Conservation (phyloP, 2,113 vertebrate genomes). For the Cyprinodon variegatus region DNA sequence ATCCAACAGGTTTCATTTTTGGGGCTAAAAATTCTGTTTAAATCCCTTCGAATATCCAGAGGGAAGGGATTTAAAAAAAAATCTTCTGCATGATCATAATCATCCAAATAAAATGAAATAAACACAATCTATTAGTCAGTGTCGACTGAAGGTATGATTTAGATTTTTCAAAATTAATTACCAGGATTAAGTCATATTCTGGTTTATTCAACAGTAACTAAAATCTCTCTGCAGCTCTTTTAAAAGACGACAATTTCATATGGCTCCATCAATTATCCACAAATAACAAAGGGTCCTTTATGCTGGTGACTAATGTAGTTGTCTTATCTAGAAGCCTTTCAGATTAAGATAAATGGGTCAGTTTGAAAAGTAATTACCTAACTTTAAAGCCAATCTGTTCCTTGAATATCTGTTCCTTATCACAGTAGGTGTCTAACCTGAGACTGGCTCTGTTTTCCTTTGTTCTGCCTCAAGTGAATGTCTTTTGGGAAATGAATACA, state of each 20-base stretch:
- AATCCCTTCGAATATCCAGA: no score
- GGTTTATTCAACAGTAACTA: not conserved
- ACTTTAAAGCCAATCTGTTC: slow-evolving; percentile 14
- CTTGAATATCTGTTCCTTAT: slow-evolving; percentile 50
- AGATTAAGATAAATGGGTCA: slow-evolving; percentile 74
- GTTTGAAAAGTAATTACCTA: slow-evolving; percentile 73
- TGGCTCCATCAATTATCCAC: slow-evolving; percentile 38
- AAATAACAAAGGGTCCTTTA: slow-evolving; percentile 39
- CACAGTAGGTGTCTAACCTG: slow-evolving; percentile 48
- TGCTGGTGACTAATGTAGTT: slow-evolving; percentile 35
- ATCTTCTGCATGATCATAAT: no score
- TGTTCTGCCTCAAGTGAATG: slow-evolving; percentile 51
- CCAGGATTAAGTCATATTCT: not conserved
- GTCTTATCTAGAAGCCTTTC: slow-evolving; percentile 51
- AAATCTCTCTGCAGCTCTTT: slow-evolving; percentile 13
- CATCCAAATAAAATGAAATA: not conserved
- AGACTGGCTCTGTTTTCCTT: slow-evolving; percentile 51
- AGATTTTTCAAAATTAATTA: not conserved
- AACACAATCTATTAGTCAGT: not conserved
- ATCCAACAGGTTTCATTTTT: no score
- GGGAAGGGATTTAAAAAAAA: no score
- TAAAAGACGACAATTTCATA: not conserved
- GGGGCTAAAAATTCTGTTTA: no score
- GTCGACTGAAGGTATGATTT: not conserved
- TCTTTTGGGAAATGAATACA: slow-evolving; percentile 64